A percentile compares a stretch with the other conserved stretches of the same genome.
phyloP scores from a whole-genome alignment of 1,140 invertebrate species.

The Calephelis virginiensis region DNA sequence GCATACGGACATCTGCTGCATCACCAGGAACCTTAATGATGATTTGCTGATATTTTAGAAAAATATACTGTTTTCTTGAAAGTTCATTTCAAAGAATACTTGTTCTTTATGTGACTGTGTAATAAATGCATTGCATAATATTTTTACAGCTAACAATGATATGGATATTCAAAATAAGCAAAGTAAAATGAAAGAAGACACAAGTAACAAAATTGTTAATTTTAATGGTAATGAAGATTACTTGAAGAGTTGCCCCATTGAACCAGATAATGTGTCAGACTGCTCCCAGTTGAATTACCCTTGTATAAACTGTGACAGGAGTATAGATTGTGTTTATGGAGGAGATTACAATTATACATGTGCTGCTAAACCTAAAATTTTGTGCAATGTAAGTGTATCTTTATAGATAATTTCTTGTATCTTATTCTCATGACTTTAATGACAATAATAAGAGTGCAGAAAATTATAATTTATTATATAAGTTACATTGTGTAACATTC shows the following conservation, averaged over 20 bases:
- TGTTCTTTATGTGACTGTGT: too few relatives aligned
- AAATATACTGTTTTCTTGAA: too few relatives aligned
- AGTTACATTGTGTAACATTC: too few relatives aligned
- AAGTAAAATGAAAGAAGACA: slow-evolving; percentile 56
- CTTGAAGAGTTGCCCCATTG: slow-evolving; percentile 56
- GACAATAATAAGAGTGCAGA: too few relatives aligned
- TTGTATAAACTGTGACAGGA: slow-evolving; percentile 79
- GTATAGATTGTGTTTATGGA: slow-evolving; percentile 80
- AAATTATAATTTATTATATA: too few relatives aligned
- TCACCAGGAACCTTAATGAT: too few relatives aligned
- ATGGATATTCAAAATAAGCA: slow-evolving; percentile 66
- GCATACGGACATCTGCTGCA: too few relatives aligned
- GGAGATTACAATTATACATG: slow-evolving; percentile 77
- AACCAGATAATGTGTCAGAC: slow-evolving; percentile 50
- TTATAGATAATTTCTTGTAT: not conserved
- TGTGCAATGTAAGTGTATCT: slow-evolving; percentile 73
- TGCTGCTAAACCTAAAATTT: slow-evolving; percentile 68
- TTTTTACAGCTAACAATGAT: slow-evolving; percentile 61
- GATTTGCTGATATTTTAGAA: too few relatives aligned
- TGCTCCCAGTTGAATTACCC: slow-evolving; percentile 77
- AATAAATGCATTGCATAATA: not conserved
- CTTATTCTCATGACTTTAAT: not conserved
- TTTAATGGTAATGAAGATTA: slow-evolving; percentile 66
- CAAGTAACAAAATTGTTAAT: slow-evolving; percentile 50
- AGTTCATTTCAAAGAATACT: too few relatives aligned